Evolutionary conservation across 2,113 vertebrate genomes (phyloP), one percentile per base, ranked within the genome.

Genomic region (Ailuropoda melanoleuca): DNA sequence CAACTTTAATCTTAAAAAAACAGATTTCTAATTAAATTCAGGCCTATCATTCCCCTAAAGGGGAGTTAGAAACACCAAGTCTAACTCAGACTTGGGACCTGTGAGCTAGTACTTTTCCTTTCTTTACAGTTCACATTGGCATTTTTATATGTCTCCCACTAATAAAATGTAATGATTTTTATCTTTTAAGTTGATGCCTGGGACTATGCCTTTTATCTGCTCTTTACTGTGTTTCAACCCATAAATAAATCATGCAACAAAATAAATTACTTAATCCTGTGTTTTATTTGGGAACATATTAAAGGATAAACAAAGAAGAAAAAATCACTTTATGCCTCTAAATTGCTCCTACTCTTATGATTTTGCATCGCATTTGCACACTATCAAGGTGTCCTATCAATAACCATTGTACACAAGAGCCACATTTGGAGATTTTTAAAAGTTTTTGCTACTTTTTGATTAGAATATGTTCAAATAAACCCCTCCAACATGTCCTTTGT

Each of bases 11-110:
- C 98, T 99, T 98, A 98, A 98, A 98, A 98, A 97, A 99, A 98
- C 98, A 98, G 97, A 97, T 98, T 99, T 98, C 98, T 98, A 99
- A 99, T 99, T 99, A 99, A 99, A 98, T 99, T 98, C 98, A 98
- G 98, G 95, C 94, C 96, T 98, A 97, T 98, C 98, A 98, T 98
- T 98, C 97, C 98, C 98, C 96, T 98, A 98, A 98, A 99, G 98
- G 98, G 98, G 97, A 98, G 97, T 98, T 98, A 98, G 98, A 98
- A 98, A 98, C 97, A 98, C 98, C 97, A 98, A 98, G 98, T 97
- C 96, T 98, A 98, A 94, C 98, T 98, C 97, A 92, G 96, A 98
- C 96, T 98, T 97, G 97, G 97, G 98, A 98, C 98, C 97, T 98
- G 96, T 98, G 98, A 98, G 97, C 94, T 97, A 98, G 94, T 91